These are phyloP conservation scores for human DNA, from an alignment of 2,113 vertebrate genomes.

Conservation along the genomic window GRCh38 chr3:64906001-64906500, in stretches of 20 bases:
- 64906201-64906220: background rate
- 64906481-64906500: background rate
- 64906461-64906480: background rate
- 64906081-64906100: background rate
- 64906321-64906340: background rate
- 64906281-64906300: background rate
- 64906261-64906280: background rate
- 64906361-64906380: background rate
- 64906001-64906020: background rate
- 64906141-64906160: background rate
- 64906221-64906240: background rate
- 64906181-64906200: background rate
- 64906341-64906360: background rate
- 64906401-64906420: background rate
- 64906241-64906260: background rate
- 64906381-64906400: background rate
- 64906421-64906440: background rate
- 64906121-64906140: background rate
- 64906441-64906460: background rate
- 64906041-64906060: background rate
- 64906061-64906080: conserved; percentile 23
- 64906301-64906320: background rate
- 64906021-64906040: background rate
- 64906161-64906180: background rate
- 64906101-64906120: background rate